Percentiles rank a stretch among this genome's conserved stretches.
Evolutionary conservation across 2,797 vertebrate species (phyloP).

Genomic region (Tapirus indicus): DNA sequence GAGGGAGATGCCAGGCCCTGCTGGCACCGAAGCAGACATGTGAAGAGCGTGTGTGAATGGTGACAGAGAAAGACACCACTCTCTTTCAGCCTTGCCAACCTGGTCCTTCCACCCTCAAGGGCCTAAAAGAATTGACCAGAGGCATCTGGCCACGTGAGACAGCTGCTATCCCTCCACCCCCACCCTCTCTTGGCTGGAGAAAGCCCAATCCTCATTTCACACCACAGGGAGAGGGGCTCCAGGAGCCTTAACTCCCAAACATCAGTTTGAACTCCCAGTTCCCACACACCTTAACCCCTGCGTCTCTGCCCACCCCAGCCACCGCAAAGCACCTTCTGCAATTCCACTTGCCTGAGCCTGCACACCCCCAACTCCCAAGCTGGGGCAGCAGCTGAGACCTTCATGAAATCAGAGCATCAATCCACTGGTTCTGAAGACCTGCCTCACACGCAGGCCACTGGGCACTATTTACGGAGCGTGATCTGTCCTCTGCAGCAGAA

Average conservation of each 20-base stretch:
- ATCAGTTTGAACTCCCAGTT: neutral
- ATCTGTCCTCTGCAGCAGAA: neutral
- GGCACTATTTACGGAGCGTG: neutral
- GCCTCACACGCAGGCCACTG: neutral
- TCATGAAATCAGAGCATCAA: neutral
- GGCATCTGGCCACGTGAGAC: neutral
- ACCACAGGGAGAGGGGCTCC: neutral
- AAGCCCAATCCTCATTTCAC: neutral
- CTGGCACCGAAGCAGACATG: accelerated
- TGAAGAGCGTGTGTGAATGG: neutral
- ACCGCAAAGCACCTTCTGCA: neutral
- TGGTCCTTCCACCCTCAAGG: neutral
- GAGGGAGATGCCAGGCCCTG: neutral
- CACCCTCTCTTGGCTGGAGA: neutral
- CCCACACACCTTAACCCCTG: neutral
- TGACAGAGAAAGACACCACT: neutral
- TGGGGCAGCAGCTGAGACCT: neutral
- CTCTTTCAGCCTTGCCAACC: neutral
- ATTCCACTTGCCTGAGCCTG: too few relatives aligned
- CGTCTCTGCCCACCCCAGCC: neutral
- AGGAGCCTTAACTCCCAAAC: neutral
- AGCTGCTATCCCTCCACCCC: too few relatives aligned
- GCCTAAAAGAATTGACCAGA: neutral
- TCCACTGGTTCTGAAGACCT: neutral
- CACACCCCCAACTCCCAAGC: accelerated